These are phyloP conservation scores for Platichthys stellatus DNA, from an alignment of 2,113 vertebrate species.

Conservation along the genomic window DNA sequence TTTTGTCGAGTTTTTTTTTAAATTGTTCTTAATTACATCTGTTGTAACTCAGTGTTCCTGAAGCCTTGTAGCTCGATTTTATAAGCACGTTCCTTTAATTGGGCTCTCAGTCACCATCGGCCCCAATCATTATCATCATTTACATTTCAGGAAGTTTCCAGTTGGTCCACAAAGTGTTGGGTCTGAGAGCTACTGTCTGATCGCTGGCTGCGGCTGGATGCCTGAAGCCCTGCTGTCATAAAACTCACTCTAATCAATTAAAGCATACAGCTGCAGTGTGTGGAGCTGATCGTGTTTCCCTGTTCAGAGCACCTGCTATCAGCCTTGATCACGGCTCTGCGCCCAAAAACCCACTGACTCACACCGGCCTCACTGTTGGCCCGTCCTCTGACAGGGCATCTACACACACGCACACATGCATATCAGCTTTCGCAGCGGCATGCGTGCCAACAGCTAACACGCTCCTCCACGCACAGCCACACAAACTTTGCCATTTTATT, in stretches of 20 bases:
- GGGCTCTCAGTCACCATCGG: too few relatives aligned
- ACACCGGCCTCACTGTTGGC: slow-evolving; percentile 49
- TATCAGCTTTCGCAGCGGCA: slow-evolving; percentile 70
- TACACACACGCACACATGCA: slow-evolving; percentile 28
- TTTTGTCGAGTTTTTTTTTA: too few relatives aligned
- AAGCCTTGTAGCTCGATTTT: too few relatives aligned
- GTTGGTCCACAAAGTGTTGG: not conserved
- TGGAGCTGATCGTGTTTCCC: slow-evolving; percentile 60
- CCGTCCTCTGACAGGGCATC: slow-evolving; percentile 20
- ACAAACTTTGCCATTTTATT: slow-evolving; percentile 77
- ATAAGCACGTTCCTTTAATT: too few relatives aligned
- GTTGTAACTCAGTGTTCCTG: too few relatives aligned
- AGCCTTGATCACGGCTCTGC: slow-evolving; percentile 52
- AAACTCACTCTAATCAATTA: slow-evolving; percentile 75
- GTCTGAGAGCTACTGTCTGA: slow-evolving; percentile 45
- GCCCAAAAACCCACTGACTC: slow-evolving; percentile 61
- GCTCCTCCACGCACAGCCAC: slow-evolving; percentile 66
- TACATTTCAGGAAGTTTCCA: not conserved
- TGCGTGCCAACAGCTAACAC: slow-evolving; percentile 71
- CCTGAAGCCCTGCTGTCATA: slow-evolving; percentile 61
- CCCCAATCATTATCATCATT: slow-evolving; percentile 11
- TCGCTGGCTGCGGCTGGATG: slow-evolving; percentile 49
- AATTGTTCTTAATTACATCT: too few relatives aligned
- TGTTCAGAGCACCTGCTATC: slow-evolving; percentile 68
- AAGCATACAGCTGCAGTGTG: slow-evolving; percentile 64